These are phyloP conservation scores for Pomatorhinus ruficollis DNA, from an alignment of 2,113 vertebrate genomes.

Conservation along the genomic window DNA sequence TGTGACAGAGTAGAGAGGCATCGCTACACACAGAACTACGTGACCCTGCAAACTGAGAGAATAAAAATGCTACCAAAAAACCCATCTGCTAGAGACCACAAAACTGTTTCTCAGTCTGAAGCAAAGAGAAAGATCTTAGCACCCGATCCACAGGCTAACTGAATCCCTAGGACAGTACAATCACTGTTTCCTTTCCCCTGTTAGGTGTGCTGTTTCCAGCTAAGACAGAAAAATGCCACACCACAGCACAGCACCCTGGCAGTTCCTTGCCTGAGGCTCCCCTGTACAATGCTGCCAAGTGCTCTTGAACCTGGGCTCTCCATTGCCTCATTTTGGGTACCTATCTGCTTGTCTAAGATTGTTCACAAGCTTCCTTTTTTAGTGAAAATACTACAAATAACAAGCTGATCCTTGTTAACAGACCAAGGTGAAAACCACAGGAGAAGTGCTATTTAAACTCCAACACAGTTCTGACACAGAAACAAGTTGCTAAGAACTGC, in stretches of 20 bases:
- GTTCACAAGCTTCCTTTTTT: background rate
- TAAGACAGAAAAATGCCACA: background rate
- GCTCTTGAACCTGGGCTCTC: background rate
- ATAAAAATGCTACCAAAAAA: background rate
- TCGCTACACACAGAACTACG: fast-evolving
- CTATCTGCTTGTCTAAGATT: background rate
- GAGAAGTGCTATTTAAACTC: background rate
- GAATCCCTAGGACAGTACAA: background rate
- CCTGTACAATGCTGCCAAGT: background rate
- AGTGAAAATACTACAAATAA: background rate
- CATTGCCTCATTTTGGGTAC: background rate
- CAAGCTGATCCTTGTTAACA: background rate
- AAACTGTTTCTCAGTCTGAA: background rate
- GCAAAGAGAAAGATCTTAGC: background rate
- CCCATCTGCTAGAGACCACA: background rate
- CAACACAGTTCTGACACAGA: background rate
- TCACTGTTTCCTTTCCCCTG: background rate
- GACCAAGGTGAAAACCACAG: background rate
- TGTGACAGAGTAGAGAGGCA: background rate
- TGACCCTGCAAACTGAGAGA: background rate
- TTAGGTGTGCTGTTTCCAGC: background rate
- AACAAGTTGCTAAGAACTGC: background rate
- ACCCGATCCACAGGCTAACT: background rate
- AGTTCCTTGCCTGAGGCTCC: background rate
- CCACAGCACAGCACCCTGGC: fast-evolving